These are phyloP conservation scores for Phaethon lepturus DNA, from an alignment of 2,113 vertebrate genomes.

Conservation along the genomic window DNA sequence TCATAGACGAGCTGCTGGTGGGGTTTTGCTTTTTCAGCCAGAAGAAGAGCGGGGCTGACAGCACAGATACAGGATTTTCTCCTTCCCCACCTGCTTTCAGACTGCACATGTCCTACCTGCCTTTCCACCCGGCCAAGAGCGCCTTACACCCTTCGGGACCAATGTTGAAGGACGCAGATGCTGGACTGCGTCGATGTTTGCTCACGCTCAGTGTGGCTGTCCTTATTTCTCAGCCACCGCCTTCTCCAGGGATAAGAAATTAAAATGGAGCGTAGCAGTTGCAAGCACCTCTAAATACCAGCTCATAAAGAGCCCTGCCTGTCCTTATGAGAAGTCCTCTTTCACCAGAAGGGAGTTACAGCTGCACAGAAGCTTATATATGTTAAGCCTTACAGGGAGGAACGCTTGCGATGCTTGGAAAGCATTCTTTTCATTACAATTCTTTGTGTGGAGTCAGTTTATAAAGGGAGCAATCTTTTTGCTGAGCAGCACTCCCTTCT, in stretches of 20 bases:
- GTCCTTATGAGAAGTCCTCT: not conserved
- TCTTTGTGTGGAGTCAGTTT: not conserved
- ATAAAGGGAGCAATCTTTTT: not conserved
- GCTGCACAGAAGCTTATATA: not conserved
- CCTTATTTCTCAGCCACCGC: not conserved
- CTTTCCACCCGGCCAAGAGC: not conserved
- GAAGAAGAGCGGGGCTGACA: not conserved
- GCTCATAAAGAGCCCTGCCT: not conserved
- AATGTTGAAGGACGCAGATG: fast-evolving
- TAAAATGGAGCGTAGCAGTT: not conserved
- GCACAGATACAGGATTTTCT: not conserved
- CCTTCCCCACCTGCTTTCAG: not conserved
- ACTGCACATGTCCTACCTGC: not conserved
- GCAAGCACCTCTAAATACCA: not conserved
- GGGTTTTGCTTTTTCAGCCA: not conserved
- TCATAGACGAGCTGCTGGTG: not conserved
- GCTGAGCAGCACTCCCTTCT: not conserved
- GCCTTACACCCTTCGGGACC: not conserved
- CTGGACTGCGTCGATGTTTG: not conserved
- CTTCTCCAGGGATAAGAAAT: not conserved
- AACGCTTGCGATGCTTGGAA: not conserved
- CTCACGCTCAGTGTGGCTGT: not conserved
- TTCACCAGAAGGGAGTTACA: not conserved
- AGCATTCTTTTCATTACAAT: not conserved
- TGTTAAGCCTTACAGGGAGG: not conserved